A percentile compares a stretch with the other conserved stretches of the same genome.
Conservation (phyloP, 2,113 vertebrate genomes). For the Gymnorhina tibicen region DNA sequence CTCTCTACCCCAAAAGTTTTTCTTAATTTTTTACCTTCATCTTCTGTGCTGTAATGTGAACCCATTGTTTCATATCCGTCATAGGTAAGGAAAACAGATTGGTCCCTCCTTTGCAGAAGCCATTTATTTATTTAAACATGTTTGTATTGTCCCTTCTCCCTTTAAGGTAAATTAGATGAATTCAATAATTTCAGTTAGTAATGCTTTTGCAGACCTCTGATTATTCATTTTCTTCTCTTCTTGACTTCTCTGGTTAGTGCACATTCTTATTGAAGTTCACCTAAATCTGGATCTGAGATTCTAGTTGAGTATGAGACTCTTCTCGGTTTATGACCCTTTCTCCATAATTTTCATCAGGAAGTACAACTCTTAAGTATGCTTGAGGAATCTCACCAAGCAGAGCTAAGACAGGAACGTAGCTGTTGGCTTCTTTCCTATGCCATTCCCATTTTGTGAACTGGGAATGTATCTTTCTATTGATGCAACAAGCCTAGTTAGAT, state of each 20-base stretch:
- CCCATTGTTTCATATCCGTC: not conserved
- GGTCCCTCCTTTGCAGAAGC: not conserved
- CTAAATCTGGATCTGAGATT: not conserved
- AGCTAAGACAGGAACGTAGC: not conserved
- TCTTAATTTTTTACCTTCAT: not conserved
- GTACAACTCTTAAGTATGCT: not conserved
- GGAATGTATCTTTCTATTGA: not conserved
- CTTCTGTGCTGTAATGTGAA: not conserved
- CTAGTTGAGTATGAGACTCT: not conserved
- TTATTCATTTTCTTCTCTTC: not conserved
- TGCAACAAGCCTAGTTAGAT: not conserved
- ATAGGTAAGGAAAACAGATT: not conserved
- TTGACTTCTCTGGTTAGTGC: not conserved
- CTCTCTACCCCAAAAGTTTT: not conserved
- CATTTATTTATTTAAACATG: not conserved
- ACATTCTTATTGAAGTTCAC: not conserved
- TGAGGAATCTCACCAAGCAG: not conserved
- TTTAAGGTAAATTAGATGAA: not conserved
- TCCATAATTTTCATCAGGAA: not conserved
- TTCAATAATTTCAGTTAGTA: not conserved
- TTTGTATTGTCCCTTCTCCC: not conserved
- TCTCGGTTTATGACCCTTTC: not conserved
- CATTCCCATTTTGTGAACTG: not conserved
- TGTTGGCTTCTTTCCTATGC: not conserved
- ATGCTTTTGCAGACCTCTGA: not conserved